Evolutionary conservation across 1,140 invertebrate species (phyloP).

Genomic region (Zaprionus taronus): DNA sequence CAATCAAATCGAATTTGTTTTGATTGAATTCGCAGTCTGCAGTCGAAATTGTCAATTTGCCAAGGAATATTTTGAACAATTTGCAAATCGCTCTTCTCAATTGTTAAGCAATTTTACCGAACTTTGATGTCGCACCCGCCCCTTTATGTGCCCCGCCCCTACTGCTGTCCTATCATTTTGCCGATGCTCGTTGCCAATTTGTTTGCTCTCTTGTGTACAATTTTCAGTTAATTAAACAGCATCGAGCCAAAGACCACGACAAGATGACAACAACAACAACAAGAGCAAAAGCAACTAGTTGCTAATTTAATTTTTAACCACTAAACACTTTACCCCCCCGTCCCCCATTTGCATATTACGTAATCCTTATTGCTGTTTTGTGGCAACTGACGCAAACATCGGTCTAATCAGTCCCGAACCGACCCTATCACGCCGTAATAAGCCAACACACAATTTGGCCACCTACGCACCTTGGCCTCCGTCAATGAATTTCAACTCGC

Average conservation of each 20-base stretch:
- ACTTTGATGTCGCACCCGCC: neutral
- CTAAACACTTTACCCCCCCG: conserved; percentile 9
- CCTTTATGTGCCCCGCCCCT: neutral
- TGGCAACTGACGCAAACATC: conserved; percentile 29
- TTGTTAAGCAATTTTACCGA: conserved; percentile 41
- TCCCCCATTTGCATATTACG: conserved; percentile 15
- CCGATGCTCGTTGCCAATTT: neutral
- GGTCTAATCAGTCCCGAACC: conserved; percentile 39
- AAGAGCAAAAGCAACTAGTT: neutral
- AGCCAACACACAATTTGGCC: conserved; percentile 32
- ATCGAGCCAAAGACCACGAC: conserved; percentile 10
- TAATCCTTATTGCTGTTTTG: conserved; percentile 39
- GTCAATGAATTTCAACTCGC: neutral
- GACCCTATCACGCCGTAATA: conserved; percentile 19
- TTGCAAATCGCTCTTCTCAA: conserved; percentile 40
- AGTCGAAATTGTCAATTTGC: conserved; percentile 39
- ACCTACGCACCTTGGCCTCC: conserved; percentile 8
- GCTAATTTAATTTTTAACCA: conserved; percentile 39
- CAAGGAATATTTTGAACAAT: conserved; percentile 34
- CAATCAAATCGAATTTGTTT: neutral
- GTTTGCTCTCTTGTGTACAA: conserved; percentile 29
- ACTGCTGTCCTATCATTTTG: neutral
- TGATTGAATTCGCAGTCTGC: conserved; percentile 18
- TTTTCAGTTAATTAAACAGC: conserved; percentile 46
- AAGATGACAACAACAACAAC: neutral